Conservation (phyloP, 2,888 invertebrate species). For the Drosophila mercatorum region DNA sequence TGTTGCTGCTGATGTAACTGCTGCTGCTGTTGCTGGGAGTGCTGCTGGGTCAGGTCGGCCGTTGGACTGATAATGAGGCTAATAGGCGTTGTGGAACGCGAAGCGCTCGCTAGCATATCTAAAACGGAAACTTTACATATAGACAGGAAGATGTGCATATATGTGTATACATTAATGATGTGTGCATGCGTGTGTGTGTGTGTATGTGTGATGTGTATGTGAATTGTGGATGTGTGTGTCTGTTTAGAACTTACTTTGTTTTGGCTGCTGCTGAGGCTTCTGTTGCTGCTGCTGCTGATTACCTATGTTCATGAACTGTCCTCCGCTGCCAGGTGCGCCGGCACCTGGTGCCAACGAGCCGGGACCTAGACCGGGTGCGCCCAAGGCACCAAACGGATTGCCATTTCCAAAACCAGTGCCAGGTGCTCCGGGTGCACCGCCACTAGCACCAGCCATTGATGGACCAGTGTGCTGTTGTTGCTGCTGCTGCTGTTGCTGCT, state of each 20-base stretch:
- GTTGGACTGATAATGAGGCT: constrained; percentile 90
- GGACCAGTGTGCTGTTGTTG: constrained; percentile 57
- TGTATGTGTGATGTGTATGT: background rate
- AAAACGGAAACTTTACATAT: constrained; percentile 83
- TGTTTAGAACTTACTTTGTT: constrained; percentile 87
- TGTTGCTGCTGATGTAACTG: constrained; percentile 66
- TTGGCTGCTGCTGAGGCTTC: constrained; percentile 83
- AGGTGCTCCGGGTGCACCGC: constrained; percentile 83
- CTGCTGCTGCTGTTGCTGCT: constrained; percentile 69
- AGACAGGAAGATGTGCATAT: constrained; percentile 40
- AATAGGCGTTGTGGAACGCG: constrained; percentile 93
- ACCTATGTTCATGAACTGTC: constrained; percentile 83
- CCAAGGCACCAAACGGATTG: constrained; percentile 83
- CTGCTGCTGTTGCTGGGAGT: constrained; percentile 72
- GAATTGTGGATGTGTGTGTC: background rate
- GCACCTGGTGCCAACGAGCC: constrained; percentile 82
- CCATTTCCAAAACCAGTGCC: constrained; percentile 80
- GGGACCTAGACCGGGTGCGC: constrained; percentile 83
- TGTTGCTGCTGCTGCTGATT: constrained; percentile 83
- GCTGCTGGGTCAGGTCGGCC: constrained; percentile 89
- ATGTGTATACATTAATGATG: constrained; percentile 28
- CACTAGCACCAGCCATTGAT: constrained; percentile 77
- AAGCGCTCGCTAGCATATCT: constrained; percentile 86
- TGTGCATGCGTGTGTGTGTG: constrained; percentile 13
- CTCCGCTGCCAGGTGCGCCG: constrained; percentile 78